Evolutionary conservation across 1,140 invertebrate species (phyloP).

Genomic region (Zophobas atratus): DNA sequence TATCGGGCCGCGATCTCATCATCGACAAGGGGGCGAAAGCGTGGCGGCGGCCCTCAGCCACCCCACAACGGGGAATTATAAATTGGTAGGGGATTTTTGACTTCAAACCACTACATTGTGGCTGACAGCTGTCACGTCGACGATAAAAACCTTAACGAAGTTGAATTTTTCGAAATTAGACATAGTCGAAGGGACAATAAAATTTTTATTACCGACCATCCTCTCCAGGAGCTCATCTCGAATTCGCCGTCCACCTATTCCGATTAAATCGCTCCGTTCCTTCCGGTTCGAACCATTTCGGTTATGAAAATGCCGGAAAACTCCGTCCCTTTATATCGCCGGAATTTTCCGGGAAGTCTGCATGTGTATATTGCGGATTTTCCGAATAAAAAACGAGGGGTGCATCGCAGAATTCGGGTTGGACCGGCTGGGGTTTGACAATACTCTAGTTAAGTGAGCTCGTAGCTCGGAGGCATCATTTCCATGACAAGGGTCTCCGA

Average conservation of each 20-base stretch:
- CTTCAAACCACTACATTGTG: constrained; percentile 65
- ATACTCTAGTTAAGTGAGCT: constrained; percentile 51
- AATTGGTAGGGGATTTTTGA: constrained; percentile 64
- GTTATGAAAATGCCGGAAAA: constrained; percentile 13
- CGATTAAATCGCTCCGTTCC: neutral
- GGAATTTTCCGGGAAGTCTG: constrained; percentile 10
- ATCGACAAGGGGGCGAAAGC: constrained; percentile 40
- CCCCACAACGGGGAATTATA: constrained; percentile 61
- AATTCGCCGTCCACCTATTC: neutral
- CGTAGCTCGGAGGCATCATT: constrained; percentile 44
- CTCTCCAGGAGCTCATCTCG: neutral
- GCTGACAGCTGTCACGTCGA: constrained; percentile 63
- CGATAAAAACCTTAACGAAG: constrained; percentile 53
- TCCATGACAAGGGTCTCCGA: constrained; percentile 47
- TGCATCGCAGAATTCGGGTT: constrained; percentile 35
- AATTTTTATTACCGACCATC: constrained; percentile 25
- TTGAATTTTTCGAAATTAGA: constrained; percentile 47
- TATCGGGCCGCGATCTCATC: constrained; percentile 38
- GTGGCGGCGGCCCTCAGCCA: constrained; percentile 30
- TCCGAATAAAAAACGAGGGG: constrained; percentile 1
- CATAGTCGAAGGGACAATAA: constrained; percentile 37
- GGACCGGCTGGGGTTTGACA: constrained; percentile 48
- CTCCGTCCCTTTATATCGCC: neutral
- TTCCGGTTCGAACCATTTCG: neutral
- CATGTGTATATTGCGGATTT: constrained; percentile 26